phyloP scores from a whole-genome alignment of 1,140 invertebrate species.

The Caerostris extrusa region DNA sequence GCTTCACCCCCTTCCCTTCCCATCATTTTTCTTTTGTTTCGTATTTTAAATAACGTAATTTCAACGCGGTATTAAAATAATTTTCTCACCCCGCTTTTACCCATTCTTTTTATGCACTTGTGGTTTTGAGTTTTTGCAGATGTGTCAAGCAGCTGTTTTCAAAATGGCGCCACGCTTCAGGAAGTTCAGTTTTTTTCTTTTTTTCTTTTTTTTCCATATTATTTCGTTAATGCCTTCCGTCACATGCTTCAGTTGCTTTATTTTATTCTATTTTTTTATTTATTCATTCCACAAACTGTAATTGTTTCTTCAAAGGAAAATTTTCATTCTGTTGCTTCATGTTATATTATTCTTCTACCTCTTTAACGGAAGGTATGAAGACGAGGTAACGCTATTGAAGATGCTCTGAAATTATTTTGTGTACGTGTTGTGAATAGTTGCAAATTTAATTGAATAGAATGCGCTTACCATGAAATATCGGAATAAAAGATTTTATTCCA shows the following conservation, averaged over 20 bases:
- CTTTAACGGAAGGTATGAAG: too few relatives aligned
- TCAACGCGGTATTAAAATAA: slow-evolving; percentile 11
- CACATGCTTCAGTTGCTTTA: not conserved
- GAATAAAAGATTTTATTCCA: too few relatives aligned
- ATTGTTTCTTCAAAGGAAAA: not conserved
- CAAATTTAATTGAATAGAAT: too few relatives aligned
- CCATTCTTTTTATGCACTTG: not conserved
- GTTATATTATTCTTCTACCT: not conserved
- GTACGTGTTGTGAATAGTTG: too few relatives aligned
- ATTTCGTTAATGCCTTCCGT: not conserved
- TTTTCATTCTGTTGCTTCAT: not conserved
- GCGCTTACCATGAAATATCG: too few relatives aligned
- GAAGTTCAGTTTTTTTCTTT: not conserved
- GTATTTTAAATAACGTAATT: not conserved
- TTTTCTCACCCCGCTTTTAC: not conserved
- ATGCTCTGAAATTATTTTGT: too few relatives aligned
- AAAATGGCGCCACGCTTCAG: slow-evolving; percentile 29
- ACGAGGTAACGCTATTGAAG: too few relatives aligned
- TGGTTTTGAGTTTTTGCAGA: not conserved
- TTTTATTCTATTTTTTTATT: not conserved
- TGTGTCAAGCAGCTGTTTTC: slow-evolving; percentile 19
- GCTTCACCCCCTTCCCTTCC: not conserved
- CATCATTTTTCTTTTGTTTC: not conserved
- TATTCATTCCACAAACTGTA: not conserved
- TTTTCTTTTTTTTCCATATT: not conserved